phyloP scores from a whole-genome alignment of 2,797 vertebrate genomes.

The Anniella stebbinsi region DNA sequence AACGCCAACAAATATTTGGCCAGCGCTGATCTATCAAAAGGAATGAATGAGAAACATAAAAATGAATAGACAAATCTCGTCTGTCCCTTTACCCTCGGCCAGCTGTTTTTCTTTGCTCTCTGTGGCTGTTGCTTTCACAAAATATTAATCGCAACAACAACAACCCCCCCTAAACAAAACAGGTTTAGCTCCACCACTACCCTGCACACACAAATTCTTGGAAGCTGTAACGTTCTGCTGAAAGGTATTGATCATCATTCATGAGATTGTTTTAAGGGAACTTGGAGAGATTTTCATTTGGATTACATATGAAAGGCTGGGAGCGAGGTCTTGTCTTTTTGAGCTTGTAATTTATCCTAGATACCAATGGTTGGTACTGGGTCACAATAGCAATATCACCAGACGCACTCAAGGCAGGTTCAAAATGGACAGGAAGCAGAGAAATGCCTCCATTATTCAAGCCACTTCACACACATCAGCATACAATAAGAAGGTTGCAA shows the following conservation, averaged over 20 bases:
- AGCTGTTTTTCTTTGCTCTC: not conserved
- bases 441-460: not conserved
- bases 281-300: not conserved
- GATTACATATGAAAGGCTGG: not conserved
- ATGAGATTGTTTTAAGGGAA: not conserved
- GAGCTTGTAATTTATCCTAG: too few species aligned
- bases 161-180: not conserved
- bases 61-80: conserved; percentile 47
- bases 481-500: not conserved
- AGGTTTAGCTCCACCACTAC: not conserved
- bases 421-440: not conserved
- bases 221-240: not conserved
- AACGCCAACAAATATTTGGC: conserved; percentile 58
- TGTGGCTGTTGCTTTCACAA: not conserved
- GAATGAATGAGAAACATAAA: conserved; percentile 22
- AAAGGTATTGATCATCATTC: not conserved
- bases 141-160: not conserved
- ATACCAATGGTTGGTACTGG: not conserved
- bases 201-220: not conserved
- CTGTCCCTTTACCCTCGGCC: conserved; percentile 18
- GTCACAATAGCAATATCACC: not conserved
- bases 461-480: not conserved
- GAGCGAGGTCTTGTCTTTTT: not conserved
- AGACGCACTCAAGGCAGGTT: not conserved
- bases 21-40: conserved; percentile 53